phyloP scores from a whole-genome alignment of 92 coral and sea anemone species.

The Pocillopora grandis region DNA sequence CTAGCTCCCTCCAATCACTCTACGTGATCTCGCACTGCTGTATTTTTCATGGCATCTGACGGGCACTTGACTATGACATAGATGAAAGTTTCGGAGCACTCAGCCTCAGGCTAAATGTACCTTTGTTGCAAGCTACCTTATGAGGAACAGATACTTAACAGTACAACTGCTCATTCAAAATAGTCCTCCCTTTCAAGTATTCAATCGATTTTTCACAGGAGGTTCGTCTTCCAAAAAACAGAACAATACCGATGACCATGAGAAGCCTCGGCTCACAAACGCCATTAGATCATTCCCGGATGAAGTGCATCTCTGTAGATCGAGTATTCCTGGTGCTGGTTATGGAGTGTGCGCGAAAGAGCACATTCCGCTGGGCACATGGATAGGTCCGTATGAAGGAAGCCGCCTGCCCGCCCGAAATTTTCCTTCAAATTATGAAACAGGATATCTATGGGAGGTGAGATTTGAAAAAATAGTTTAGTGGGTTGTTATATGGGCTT shows the following conservation, averaged over 20 bases:
- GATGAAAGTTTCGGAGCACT: neutral
- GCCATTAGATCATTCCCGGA: constrained; percentile 90
- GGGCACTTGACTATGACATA: neutral
- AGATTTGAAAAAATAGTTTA: neutral
- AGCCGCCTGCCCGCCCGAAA: constrained; percentile 50
- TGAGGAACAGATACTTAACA: too few species aligned
- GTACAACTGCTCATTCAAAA: too few species aligned
- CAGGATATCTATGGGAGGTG: constrained; percentile 84
- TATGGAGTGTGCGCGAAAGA: constrained; percentile 95
- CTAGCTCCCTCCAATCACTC: too few species aligned
- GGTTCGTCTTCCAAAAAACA: constrained; percentile 26
- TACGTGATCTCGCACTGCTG: neutral
- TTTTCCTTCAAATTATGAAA: constrained; percentile 48
- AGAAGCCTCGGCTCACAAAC: constrained; percentile 70
- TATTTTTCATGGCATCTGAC: neutral
- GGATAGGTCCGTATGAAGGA: constrained; percentile 94
- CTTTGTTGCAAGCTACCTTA: neutral
- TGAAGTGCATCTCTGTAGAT: constrained; percentile 90
- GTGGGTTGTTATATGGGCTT: too few species aligned
- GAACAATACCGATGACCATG: constrained; percentile 28
- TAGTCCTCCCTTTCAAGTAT: too few species aligned
- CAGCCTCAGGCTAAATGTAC: neutral
- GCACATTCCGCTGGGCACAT: constrained; percentile 93
- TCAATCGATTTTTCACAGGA: neutral
- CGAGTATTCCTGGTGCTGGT: constrained; percentile 90